These are phyloP conservation scores for Notarius lentiginosus DNA, from an alignment of 2,113 vertebrate genomes.

Conservation along the genomic window DNA sequence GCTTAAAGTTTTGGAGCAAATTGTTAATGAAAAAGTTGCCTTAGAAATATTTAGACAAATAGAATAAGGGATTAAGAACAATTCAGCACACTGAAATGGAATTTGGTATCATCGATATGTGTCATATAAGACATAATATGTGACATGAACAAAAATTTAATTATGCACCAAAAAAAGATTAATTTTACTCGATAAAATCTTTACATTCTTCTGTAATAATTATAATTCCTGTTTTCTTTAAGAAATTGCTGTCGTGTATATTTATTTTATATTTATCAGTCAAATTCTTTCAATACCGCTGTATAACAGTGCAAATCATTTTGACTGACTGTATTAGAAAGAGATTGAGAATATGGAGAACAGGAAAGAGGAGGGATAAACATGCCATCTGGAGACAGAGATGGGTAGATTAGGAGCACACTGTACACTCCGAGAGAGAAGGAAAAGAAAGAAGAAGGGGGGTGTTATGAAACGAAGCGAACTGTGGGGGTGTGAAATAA, in stretches of 20 bases:
- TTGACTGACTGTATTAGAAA: constrained; percentile 16
- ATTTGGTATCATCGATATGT: not conserved
- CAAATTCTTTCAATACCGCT: not conserved
- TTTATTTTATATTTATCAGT: not conserved
- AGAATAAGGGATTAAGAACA: not conserved
- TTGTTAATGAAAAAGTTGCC: not conserved
- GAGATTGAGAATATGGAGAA: constrained; percentile 28
- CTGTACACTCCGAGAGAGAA: constrained; percentile 14
- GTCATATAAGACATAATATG: too few relatives aligned
- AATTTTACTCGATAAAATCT: not conserved
- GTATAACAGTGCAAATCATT: not conserved
- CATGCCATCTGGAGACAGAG: constrained; percentile 52
- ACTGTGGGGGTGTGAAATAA: constrained; percentile 47
- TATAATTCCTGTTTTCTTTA: not conserved
- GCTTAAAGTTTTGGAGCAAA: not conserved
- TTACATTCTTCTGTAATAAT: not conserved
- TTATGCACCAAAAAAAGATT: not conserved
- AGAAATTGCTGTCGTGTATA: not conserved
- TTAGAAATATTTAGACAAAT: not conserved
- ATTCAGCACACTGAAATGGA: not conserved
- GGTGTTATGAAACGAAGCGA: constrained; percentile 51
- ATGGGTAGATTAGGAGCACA: constrained; percentile 41
- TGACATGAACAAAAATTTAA: not conserved
- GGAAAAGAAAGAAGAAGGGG: constrained; percentile 25
- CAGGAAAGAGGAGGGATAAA: constrained; percentile 32